These are phyloP conservation scores for Macrosteles quadrilineatus DNA, from an alignment of 1,140 invertebrate species.

Conservation along the genomic window DNA sequence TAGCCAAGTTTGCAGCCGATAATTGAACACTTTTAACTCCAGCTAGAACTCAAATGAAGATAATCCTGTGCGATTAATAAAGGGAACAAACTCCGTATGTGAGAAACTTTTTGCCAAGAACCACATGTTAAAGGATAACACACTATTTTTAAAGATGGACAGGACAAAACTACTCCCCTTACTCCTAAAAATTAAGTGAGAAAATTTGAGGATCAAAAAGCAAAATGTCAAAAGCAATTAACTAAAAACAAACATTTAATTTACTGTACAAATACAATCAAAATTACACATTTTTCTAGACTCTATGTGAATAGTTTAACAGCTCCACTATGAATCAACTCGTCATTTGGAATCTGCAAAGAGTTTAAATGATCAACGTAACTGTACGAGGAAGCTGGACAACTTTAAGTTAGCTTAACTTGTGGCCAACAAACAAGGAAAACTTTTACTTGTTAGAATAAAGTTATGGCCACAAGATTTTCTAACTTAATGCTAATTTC, in stretches of 20 bases:
- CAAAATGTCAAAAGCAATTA: constrained; percentile 10
- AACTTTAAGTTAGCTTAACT: constrained; percentile 25
- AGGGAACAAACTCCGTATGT: neutral
- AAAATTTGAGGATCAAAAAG: neutral
- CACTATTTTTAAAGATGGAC: neutral
- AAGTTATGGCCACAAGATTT: constrained; percentile 12
- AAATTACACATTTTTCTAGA: neutral
- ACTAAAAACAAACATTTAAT: neutral
- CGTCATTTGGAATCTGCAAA: constrained; percentile 22
- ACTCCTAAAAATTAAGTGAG: neutral
- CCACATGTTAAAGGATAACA: neutral
- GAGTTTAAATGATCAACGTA: neutral
- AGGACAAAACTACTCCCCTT: neutral
- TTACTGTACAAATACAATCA: constrained; percentile 17
- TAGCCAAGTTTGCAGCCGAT: neutral
- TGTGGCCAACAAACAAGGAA: constrained; percentile 26
- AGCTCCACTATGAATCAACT: constrained; percentile 14
- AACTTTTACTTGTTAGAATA: constrained; percentile 14
- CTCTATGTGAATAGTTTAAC: neutral
- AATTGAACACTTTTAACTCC: neutral
- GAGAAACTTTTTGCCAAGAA: constrained; percentile 4
- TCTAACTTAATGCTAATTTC: constrained; percentile 36
- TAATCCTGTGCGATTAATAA: constrained; percentile 12
- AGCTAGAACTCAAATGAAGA: constrained; percentile 15
- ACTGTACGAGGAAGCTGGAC: constrained; percentile 9